These are phyloP conservation scores for Coptodon rendalli DNA, from an alignment of 2,113 vertebrate genomes.

Conservation along the genomic window DNA sequence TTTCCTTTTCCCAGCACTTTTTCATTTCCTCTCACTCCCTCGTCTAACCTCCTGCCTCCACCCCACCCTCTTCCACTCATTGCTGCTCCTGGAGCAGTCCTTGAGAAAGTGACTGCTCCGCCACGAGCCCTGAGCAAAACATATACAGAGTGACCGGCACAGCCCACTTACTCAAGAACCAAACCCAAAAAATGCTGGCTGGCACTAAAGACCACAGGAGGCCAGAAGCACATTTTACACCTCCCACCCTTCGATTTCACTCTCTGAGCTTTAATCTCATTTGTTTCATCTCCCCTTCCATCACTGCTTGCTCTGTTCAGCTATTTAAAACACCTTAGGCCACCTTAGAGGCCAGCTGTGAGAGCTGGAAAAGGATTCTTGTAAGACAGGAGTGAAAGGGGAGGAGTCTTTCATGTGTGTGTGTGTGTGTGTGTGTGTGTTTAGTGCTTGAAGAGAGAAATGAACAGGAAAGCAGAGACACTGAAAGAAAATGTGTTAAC, in stretches of 20 bases:
- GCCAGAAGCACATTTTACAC: constrained; percentile 4
- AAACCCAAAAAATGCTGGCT: neutral
- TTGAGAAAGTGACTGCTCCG: neutral
- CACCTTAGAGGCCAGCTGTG: constrained; percentile 40
- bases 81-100: neutral
- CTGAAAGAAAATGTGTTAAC: neutral
- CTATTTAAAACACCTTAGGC: constrained; percentile 48
- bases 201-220: neutral
- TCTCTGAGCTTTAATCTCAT: constrained; percentile 16
- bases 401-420: neutral
- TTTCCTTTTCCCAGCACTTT: neutral
- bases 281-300: constrained; percentile 31
- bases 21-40: neutral
- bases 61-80: neutral
- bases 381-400: neutral
- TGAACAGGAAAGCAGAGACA: neutral
- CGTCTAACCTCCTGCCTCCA: neutral
- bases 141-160: neutral
- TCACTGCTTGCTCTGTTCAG: constrained; percentile 25
- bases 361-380: constrained; percentile 2
- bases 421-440: neutral
- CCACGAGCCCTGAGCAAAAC: neutral
- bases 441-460: neutral
- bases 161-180: neutral
- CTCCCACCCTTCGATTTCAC: neutral